These are phyloP conservation scores for Corapipo altera DNA, from an alignment of 2,113 vertebrate species.

Conservation along the genomic window DNA sequence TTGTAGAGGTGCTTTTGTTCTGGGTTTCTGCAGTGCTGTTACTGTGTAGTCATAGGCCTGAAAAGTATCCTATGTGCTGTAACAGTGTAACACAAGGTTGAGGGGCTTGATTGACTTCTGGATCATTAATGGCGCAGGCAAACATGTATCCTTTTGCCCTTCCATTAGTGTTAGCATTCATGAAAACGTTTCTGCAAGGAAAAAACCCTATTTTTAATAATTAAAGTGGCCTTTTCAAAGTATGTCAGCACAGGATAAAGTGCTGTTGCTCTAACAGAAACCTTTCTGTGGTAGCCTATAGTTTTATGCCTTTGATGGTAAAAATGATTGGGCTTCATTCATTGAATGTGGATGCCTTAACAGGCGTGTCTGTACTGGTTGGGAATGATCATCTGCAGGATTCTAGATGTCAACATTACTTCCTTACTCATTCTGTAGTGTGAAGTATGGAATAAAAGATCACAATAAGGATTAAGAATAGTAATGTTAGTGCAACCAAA, in stretches of 20 bases:
- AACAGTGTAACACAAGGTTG: not conserved
- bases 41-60: not conserved
- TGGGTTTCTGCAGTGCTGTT: not conserved
- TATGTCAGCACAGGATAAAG: not conserved
- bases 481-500: not conserved
- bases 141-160: not conserved
- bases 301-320: not conserved
- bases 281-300: not conserved
- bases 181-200: not conserved
- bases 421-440: not conserved
- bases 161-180: not conserved
- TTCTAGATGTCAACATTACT: not conserved
- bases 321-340: slow-evolving; percentile 6
- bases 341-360: not conserved
- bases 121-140: not conserved
- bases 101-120: not conserved
- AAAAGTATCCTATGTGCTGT: accelerated
- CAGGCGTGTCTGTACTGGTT: slow-evolving; percentile 35
- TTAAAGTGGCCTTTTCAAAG: not conserved
- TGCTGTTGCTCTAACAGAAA: not conserved
- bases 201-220: not conserved
- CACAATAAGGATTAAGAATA: not conserved
- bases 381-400: not conserved
- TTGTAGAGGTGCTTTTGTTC: not conserved
- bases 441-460: not conserved